These are phyloP conservation scores for Melanotaenia maccullochi DNA, from an alignment of 2,797 vertebrate genomes.

Conservation along the genomic window DNA sequence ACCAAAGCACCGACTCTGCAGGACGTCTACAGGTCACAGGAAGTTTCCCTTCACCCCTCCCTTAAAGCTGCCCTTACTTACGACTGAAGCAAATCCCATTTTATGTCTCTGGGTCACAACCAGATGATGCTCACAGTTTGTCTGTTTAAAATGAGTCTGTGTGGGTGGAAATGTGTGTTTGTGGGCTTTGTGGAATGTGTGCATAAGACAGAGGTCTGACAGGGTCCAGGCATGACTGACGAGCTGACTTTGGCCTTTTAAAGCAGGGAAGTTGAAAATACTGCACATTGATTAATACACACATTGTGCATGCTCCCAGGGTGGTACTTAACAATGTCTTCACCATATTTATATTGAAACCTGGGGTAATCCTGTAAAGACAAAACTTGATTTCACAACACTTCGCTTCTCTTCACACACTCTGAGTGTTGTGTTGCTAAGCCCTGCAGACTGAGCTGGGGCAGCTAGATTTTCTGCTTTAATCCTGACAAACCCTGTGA, in stretches of 20 bases:
- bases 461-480: conserved; percentile 63
- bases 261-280: conserved; percentile 55
- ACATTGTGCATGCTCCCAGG: conserved; percentile 36
- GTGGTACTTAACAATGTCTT: conserved; percentile 45
- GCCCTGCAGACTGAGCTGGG: conserved; percentile 57
- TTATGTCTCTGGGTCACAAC: conserved; percentile 52
- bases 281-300: conserved; percentile 42
- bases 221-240: conserved; percentile 64
- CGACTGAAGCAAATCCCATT: conserved; percentile 49
- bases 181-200: conserved; percentile 53
- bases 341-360: conserved; percentile 37
- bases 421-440: conserved; percentile 65
- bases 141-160: conserved; percentile 19
- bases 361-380: conserved; percentile 46
- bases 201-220: conserved; percentile 62
- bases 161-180: conserved; percentile 45
- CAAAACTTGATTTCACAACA: conserved; percentile 60
- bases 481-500: conserved; percentile 78
- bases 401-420: conserved; percentile 35
- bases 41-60: conserved; percentile 26
- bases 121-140: conserved; percentile 24
- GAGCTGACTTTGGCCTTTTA: conserved; percentile 55
- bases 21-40: conserved; percentile 56
- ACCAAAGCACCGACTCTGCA: conserved; percentile 48
- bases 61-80: conserved; percentile 27